Evolutionary conservation across 2,888 invertebrate genomes (phyloP), one percentile per base, ranked within the genome.

Genomic region (Eremobia ochroleuca): DNA sequence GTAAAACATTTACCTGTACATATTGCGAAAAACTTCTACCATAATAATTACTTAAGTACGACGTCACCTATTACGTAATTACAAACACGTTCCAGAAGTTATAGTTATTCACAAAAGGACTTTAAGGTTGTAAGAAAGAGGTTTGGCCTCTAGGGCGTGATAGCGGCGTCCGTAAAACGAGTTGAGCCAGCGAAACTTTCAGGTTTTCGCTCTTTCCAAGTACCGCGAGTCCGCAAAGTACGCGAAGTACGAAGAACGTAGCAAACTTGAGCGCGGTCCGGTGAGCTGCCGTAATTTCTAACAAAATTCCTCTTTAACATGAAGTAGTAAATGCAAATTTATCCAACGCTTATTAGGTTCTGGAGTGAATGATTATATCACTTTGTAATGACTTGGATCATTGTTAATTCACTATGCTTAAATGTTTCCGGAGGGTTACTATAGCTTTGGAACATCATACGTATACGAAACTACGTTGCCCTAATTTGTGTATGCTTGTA

Each of bases 71-170:
- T 81, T 66, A 76, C 59, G 49, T 76, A 79, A 82, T 86, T 82
- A 79, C 72, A 76, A 80, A 79, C 82, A 83, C 79, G 76, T 79
- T 73, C n/a, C 76, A 59, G 9, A 58, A 64, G 52, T 67, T 67
- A 83, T 68, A 83, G 74, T 83, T 81, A 83, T 80, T 77, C 76
- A 79, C 74, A 68, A 81, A 88, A 87, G 86, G 87, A 88, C 76
- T 89, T 79, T 76, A 82, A 90, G 89, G 88, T 82, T 87, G 86
- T 88, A 91, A 91, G 92, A 90, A 92, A 90, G 91, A 93, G 92
- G 92, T 89, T 92, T 92, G 93, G 92, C 92, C 95, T 94, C 95
- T 82, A 83, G 94, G 95, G 95, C 87, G 92, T 92, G 90, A 93
- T 95, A 93, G 89, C 90, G 84, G 88, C 84, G 85, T 88, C 92